These are phyloP conservation scores for Pseudochromis fuscus DNA, from an alignment of 2,797 vertebrate genomes.

Conservation along the genomic window DNA sequence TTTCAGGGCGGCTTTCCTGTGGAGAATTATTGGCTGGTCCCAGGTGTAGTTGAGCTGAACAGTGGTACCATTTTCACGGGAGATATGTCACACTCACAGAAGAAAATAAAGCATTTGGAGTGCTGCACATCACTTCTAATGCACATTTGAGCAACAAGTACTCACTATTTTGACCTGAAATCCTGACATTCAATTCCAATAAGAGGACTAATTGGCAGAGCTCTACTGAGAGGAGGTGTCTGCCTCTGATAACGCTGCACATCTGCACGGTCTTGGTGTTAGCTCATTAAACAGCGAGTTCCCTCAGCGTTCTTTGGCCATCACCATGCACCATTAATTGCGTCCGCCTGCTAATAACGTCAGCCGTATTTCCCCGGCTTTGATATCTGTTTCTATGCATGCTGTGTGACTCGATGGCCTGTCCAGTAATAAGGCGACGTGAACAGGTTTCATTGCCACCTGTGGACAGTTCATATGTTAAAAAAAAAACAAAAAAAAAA, in stretches of 20 bases:
- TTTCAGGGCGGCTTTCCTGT: constrained; percentile 54
- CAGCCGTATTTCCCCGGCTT: constrained; percentile 61
- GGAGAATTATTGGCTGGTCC: constrained; percentile 65
- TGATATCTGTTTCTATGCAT: constrained; percentile 59
- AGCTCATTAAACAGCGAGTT: constrained; percentile 76
- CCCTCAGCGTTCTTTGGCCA: constrained; percentile 69
- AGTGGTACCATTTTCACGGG: constrained; percentile 35
- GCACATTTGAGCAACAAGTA: constrained; percentile 55
- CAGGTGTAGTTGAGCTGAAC: constrained; percentile 52
- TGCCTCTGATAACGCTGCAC: constrained; percentile 66
- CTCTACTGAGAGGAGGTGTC: constrained; percentile 50
- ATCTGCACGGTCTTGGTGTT: constrained; percentile 71
- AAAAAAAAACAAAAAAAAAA: constrained; percentile 37
- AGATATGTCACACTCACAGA: constrained; percentile 36
- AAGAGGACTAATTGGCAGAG: constrained; percentile 69
- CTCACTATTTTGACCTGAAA: constrained; percentile 33
- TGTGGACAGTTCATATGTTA: constrained; percentile 65
- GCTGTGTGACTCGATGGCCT: constrained; percentile 42
- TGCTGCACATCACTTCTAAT: constrained; percentile 30
- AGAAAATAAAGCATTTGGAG: constrained; percentile 12
- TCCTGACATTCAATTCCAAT: constrained; percentile 57
- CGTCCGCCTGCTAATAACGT: constrained; percentile 68
- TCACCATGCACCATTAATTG: constrained; percentile 76
- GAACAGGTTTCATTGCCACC: constrained; percentile 70
- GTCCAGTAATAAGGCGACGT: constrained; percentile 42